Percentiles rank a stretch among this genome's conserved stretches.
Evolutionary conservation across 1,140 invertebrate species (phyloP).

Genomic region (Ceratina japonica): DNA sequence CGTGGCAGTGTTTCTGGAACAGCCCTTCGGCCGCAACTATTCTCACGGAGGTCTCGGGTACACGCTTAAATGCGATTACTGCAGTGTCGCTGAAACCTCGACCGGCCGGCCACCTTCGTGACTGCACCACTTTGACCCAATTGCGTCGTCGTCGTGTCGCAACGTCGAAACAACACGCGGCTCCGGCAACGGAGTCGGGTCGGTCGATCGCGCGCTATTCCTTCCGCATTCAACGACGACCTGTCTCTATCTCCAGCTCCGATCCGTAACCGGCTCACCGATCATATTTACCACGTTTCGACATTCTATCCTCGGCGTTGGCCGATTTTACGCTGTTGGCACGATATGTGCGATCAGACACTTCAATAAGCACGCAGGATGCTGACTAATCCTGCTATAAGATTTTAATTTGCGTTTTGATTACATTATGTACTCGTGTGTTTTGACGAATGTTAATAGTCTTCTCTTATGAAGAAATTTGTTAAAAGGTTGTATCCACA

Average conservation of each 20-base stretch:
- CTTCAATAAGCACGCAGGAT: too few relatives aligned
- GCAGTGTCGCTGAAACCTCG: constrained; percentile 52
- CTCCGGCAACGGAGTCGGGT: background rate
- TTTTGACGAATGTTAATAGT: too few relatives aligned
- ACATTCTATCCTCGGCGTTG: background rate
- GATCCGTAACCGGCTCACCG: constrained; percentile 13
- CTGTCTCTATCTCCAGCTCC: background rate
- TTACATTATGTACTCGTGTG: too few relatives aligned
- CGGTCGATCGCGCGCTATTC: constrained; percentile 18
- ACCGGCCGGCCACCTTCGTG: constrained; percentile 39
- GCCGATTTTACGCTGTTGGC: background rate
- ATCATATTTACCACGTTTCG: constrained; percentile 16
- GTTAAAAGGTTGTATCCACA: too few relatives aligned
- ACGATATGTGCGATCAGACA: too few relatives aligned
- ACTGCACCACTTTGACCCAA: constrained; percentile 61
- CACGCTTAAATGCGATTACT: constrained; percentile 55
- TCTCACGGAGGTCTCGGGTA: constrained; percentile 30
- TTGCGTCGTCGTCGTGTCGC: constrained; percentile 48
- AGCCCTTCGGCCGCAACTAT: constrained; percentile 57
- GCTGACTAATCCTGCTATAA: too few relatives aligned
- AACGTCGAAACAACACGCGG: constrained; percentile 25
- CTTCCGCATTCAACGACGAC: constrained; percentile 54
- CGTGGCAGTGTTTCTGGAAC: constrained; percentile 65
- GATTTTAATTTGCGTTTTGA: too few relatives aligned
- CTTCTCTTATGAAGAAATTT: too few relatives aligned